Base-by-base conservation (phyloP, 2,888 invertebrate genomes). In the Dendrolimus houi region DNA sequence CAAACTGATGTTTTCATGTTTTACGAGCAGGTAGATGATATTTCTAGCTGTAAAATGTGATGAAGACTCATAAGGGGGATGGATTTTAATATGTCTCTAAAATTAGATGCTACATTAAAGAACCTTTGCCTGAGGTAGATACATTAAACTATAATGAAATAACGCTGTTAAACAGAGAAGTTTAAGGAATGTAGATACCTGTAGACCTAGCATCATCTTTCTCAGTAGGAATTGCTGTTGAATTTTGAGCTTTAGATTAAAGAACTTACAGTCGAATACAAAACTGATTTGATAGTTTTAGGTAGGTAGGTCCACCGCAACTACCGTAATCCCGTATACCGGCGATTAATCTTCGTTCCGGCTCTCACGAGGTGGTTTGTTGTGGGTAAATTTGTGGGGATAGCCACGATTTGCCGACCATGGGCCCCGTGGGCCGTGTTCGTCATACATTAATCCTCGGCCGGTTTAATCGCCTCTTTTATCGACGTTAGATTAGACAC, bases 361-460 rank as follows among this genome's bases (percentile, higher is more conserved):
- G 76, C 81, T 79, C 82, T 83, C 81, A 81, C 81, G 84, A 81
- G 85, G 81, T 82, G 82, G 83, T 83, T 81, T 82, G 84, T 81
- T 84, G 78, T 75, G 81, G 84, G 83, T 81, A 78, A 83, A 86
- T 85, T 85, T 83, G 85, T 81, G 85, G 85, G 81, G 78, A 81
- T 79, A 74, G 80, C 79, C 75, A 75, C 80, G 80, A 84, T 84
- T 83, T 84, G 82, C 80, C 74, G 74, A 75, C 77, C 81, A 80
- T 75, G 71, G 75, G 77, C 75, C 83, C 77, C 81, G 66, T 70
- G 83, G 79, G 81, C 71, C 78, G 74, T 81, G 79, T 83, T 77
- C 79, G 80, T 85, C 83, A 84, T 84, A 79, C 74, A 81, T 84
- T 85, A 85, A 86, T 83, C 81, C 82, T 79, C 78, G 79, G 79